Conservation (phyloP, 2,888 invertebrate species). For the Microctonus aethiopoides region DNA sequence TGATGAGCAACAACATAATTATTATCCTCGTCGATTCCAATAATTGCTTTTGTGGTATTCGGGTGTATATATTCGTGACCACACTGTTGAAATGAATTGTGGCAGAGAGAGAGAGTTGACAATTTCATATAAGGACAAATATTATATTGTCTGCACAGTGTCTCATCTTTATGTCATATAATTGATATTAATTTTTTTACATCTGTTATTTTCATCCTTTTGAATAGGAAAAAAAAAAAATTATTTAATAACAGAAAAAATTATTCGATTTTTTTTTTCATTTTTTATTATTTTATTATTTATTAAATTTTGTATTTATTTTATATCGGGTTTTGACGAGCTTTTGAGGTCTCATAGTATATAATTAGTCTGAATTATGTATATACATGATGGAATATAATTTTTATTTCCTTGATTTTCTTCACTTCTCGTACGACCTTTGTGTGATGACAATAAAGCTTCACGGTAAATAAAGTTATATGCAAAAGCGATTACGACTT, state of each 20-base stretch:
- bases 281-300: too few species aligned
- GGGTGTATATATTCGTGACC: conserved; percentile 14
- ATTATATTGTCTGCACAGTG: conserved; percentile 62
- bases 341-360: too few species aligned
- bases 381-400: neutral
- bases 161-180: conserved; percentile 26
- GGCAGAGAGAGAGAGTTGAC: conserved; percentile 38
- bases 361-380: neutral
- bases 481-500: conserved; percentile 26
- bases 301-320: too few species aligned
- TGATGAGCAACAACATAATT: conserved; percentile 47
- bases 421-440: conserved; percentile 17
- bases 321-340: too few species aligned
- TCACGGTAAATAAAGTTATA: conserved; percentile 15
- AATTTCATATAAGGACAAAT: conserved; percentile 60
- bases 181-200: too few species aligned
- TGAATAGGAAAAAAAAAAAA: too few species aligned
- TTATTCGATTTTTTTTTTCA: too few species aligned
- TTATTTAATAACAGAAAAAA: too few species aligned
- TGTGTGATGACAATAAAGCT: neutral
- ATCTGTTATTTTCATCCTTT: too few species aligned
- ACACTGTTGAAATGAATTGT: conserved; percentile 41
- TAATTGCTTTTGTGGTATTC: conserved; percentile 46
- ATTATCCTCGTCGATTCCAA: conserved; percentile 43
- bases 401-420: conserved; percentile 44